Percentiles rank a stretch among this genome's conserved stretches.
Evolutionary conservation across 1,140 invertebrate genomes (phyloP).

Genomic region (Drosophila bocqueti): DNA sequence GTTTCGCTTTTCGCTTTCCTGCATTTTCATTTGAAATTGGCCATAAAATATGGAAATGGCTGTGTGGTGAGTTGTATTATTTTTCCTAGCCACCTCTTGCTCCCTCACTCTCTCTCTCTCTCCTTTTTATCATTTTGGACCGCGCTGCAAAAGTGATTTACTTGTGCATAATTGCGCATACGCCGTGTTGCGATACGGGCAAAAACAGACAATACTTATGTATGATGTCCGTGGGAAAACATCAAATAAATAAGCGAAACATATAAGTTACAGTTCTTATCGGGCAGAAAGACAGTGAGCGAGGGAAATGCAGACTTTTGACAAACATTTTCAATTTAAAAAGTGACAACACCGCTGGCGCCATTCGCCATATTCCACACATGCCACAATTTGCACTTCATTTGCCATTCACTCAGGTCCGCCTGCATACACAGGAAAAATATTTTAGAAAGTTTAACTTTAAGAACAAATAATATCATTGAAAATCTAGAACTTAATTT

Average conservation of each 20-base stretch:
- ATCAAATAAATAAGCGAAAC: slow-evolving; percentile 38
- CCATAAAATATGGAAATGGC: slow-evolving; percentile 76
- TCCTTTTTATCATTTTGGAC: not conserved
- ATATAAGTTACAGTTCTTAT: slow-evolving; percentile 57
- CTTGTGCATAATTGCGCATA: slow-evolving; percentile 43
- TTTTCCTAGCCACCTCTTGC: slow-evolving; percentile 12
- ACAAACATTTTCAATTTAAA: slow-evolving; percentile 81
- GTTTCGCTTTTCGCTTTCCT: slow-evolving; percentile 60
- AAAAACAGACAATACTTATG: slow-evolving; percentile 17
- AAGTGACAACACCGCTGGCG: slow-evolving; percentile 56
- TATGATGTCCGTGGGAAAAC: slow-evolving; percentile 6
- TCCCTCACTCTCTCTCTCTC: not conserved
- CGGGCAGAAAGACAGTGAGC: slow-evolving; percentile 24
- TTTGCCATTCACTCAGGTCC: slow-evolving; percentile 51
- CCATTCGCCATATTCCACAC: slow-evolving; percentile 26
- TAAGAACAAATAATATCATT: not conserved
- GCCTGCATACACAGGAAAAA: slow-evolving; percentile 3
- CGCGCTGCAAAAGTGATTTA: slow-evolving; percentile 30
- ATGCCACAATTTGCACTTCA: slow-evolving; percentile 57
- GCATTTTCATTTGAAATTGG: slow-evolving; percentile 73
- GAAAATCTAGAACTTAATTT: not conserved
- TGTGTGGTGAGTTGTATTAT: slow-evolving; percentile 23
- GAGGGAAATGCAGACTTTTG: slow-evolving; percentile 49
- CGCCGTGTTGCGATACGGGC: slow-evolving; percentile 8
- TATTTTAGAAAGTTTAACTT: not conserved